These are phyloP conservation scores for Otolemur crassicaudatus DNA, from an alignment of 2,797 vertebrate genomes.

Conservation along the genomic window DNA sequence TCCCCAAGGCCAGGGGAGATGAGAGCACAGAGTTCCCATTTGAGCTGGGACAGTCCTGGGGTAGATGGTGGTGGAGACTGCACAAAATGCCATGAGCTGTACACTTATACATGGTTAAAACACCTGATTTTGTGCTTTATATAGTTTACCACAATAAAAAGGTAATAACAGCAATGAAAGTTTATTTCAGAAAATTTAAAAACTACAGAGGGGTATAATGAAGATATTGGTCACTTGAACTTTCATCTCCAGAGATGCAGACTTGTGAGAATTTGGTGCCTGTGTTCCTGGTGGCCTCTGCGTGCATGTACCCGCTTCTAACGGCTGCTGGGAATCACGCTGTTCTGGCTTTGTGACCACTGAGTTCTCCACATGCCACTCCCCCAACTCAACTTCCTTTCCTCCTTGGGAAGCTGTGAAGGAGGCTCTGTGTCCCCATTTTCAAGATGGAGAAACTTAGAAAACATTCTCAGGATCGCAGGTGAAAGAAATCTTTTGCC, in stretches of 20 bases:
- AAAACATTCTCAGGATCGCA: neutral
- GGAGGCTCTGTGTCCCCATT: neutral
- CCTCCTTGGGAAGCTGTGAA: neutral
- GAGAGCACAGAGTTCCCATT: neutral
- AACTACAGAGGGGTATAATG: neutral
- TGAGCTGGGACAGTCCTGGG: neutral
- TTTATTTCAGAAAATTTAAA: conserved; percentile 38
- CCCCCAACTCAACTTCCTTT: neutral
- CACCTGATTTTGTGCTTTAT: neutral
- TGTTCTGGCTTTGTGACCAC: neutral
- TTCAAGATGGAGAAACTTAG: neutral
- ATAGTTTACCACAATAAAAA: neutral
- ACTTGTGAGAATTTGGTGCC: neutral
- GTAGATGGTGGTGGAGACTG: neutral
- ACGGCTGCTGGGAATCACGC: neutral
- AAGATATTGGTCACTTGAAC: neutral
- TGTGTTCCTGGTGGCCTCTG: neutral
- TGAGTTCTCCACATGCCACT: neutral
- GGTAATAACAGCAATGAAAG: neutral
- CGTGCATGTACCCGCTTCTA: neutral
- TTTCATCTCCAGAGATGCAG: neutral
- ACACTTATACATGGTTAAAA: neutral
- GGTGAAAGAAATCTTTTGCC: neutral
- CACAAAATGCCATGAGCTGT: neutral
- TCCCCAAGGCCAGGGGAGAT: neutral